Percentiles rank a stretch among this genome's conserved stretches.
These are phyloP conservation scores for Anabacerthia variegaticeps DNA, from an alignment of 2,797 vertebrate genomes.

Conservation along the genomic window DNA sequence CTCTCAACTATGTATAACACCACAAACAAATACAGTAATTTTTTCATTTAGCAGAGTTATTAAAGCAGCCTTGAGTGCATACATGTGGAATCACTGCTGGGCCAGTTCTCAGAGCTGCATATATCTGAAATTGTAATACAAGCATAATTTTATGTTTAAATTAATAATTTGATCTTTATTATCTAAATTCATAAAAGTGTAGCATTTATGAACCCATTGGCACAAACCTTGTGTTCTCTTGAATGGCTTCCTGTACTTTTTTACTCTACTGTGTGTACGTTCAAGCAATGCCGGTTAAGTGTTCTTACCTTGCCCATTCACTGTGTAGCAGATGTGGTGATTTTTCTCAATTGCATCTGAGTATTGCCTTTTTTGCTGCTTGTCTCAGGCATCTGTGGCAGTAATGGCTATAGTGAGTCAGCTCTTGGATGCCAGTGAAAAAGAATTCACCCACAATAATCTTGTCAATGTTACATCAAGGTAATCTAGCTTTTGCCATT, in stretches of 20 bases:
- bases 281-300: not conserved
- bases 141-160: not conserved
- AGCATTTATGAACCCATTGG: not conserved
- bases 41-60: not conserved
- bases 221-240: not conserved
- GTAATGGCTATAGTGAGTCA: slow-evolving; percentile 65
- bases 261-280: not conserved
- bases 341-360: not conserved
- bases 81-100: not conserved
- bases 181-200: not conserved
- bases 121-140: not conserved
- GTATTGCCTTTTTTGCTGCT: not conserved
- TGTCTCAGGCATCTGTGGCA: slow-evolving; percentile 16
- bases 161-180: not conserved
- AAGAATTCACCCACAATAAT: not conserved
- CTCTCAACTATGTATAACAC: not conserved
- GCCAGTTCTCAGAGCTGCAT: not conserved
- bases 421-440: slow-evolving; percentile 47
- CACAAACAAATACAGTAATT: not conserved
- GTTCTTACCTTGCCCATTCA: not conserved
- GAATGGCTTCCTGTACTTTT: not conserved
- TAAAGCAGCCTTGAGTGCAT: rapidly evolving
- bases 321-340: not conserved
- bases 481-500: slow-evolving; percentile 25
- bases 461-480: not conserved